Conservation (phyloP, 2,113 vertebrate species). For the Ciconia maguari region DNA sequence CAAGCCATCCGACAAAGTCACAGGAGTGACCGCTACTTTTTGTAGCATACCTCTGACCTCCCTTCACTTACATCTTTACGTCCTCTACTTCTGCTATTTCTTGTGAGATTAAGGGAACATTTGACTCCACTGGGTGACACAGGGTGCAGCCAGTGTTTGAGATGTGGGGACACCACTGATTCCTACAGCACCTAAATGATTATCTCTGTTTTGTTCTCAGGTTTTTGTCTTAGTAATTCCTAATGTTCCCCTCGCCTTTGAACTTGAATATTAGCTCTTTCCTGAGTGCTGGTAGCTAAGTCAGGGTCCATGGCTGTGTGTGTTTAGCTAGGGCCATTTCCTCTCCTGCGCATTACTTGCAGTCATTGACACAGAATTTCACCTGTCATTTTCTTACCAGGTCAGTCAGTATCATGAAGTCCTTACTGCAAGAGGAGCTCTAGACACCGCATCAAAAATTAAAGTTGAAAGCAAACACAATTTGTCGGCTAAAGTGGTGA, state of each 20-base stretch:
- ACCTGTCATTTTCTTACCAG: neutral
- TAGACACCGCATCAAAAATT: neutral
- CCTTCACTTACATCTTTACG: neutral
- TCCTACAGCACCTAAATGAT: neutral
- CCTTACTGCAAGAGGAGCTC: neutral
- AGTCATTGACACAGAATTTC: neutral
- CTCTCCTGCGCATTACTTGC: neutral
- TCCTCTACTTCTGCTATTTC: neutral
- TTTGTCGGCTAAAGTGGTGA: neutral
- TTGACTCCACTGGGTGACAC: neutral
- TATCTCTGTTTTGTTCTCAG: neutral
- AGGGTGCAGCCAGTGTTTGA: neutral
- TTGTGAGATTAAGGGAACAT: neutral
- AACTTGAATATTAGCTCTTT: neutral
- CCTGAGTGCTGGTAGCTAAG: neutral
- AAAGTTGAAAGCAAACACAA: neutral
- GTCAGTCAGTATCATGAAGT: neutral
- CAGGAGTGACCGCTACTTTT: neutral
- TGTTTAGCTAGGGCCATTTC: neutral
- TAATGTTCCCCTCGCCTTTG: neutral
- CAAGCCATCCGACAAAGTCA: neutral
- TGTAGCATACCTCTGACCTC: neutral
- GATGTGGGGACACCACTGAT: neutral
- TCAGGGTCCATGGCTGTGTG: neutral
- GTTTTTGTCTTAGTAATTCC: neutral